phyloP scores from a whole-genome alignment of 2,113 vertebrate species.

The Speoplatyrhinus poulsoni region DNA sequence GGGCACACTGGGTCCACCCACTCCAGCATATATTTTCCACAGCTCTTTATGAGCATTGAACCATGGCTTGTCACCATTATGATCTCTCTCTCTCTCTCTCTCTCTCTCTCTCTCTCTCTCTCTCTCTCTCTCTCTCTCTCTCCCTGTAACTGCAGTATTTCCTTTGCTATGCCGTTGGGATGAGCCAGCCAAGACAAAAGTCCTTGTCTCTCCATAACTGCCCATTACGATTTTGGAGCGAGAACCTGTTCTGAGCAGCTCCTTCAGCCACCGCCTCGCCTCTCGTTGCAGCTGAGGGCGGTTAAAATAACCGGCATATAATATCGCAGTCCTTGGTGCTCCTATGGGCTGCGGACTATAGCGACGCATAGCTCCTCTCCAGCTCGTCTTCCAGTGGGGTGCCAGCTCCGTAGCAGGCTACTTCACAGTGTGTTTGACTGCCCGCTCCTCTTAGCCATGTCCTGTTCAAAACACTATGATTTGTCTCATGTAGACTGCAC shows the following conservation, averaged over 20 bases:
- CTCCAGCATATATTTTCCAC: constrained; percentile 35
- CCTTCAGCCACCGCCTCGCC: constrained; percentile 15
- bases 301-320: constrained; percentile 19
- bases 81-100: constrained; percentile 22
- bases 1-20: neutral
- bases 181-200: constrained; percentile 25
- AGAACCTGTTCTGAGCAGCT: constrained; percentile 27
- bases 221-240: constrained; percentile 40
- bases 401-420: too few relatives aligned
- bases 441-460: too few relatives aligned
- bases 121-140: constrained; percentile 1
- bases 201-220: constrained; percentile 36
- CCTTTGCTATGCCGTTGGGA: constrained; percentile 30
- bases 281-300: neutral
- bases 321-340: neutral
- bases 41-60: constrained; percentile 32
- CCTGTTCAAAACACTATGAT: too few relatives aligned
- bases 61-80: constrained; percentile 29
- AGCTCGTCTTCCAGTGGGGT: too few relatives aligned
- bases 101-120: constrained; percentile 4
- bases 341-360: too few relatives aligned
- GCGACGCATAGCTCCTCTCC: too few relatives aligned
- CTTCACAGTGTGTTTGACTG: too few relatives aligned
- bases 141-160: constrained; percentile 13
- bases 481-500: too few relatives aligned